These are phyloP conservation scores for Paramuricea clavata DNA, from an alignment of 92 coral and sea anemone species.

Conservation along the genomic window DNA sequence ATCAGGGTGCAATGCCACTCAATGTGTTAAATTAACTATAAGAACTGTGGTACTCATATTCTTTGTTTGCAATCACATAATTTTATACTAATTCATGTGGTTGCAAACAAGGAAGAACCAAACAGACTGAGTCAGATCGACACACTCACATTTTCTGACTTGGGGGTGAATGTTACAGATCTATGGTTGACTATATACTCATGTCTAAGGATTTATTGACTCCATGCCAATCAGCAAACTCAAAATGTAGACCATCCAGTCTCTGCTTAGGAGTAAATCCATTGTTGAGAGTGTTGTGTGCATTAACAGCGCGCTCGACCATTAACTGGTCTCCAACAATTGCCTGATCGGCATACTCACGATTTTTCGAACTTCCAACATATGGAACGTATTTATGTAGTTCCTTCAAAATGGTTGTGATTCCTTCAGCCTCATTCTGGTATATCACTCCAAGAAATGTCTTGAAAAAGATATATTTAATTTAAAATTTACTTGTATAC, in stretches of 20 bases:
- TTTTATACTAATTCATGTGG: too few species aligned
- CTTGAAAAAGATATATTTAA: constrained; percentile 9
- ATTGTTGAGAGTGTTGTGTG: constrained; percentile 67
- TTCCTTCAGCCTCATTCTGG: constrained; percentile 61
- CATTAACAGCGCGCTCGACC: constrained; percentile 72
- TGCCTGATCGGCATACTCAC: constrained; percentile 59
- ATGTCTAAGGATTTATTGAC: constrained; percentile 69
- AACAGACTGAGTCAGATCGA: too few species aligned
- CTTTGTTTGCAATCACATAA: too few species aligned
- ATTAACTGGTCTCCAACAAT: constrained; percentile 67
- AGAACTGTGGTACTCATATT: too few species aligned
- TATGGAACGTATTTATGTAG: constrained; percentile 47
- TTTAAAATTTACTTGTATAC: background rate
- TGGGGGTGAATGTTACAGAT: too few species aligned
- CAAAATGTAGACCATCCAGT: constrained; percentile 69
- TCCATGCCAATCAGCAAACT: constrained; percentile 75
- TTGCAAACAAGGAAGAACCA: too few species aligned
- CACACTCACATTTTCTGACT: too few species aligned
- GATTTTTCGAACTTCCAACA: constrained; percentile 63
- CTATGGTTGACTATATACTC: background rate
- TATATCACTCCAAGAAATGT: constrained; percentile 57
- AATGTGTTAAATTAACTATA: too few species aligned
- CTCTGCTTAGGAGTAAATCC: constrained; percentile 72
- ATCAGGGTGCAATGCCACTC: too few species aligned
- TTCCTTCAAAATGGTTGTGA: constrained; percentile 39